Evolutionary conservation across 2,888 invertebrate genomes (phyloP), one percentile per base, ranked within the genome.

Genomic region (Parasteatoda lunata): DNA sequence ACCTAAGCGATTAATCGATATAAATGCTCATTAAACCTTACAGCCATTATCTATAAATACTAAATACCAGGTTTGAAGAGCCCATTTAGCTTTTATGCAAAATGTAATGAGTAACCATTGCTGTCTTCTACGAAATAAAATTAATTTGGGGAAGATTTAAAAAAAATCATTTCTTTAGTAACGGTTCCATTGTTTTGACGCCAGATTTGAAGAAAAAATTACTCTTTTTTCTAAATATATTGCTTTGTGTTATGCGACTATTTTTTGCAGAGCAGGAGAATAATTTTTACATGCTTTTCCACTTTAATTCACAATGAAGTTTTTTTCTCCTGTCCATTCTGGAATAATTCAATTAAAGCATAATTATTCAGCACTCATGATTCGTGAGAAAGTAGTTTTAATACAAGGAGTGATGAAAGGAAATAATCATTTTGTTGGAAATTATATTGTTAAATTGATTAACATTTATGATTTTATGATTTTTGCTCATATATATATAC

Each of bases 1-100:
- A 86, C 85, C 85, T 45, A 47, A 80, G 69, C 80, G 64, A 86
- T 80, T 80, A 71, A 80, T 80, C 80, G 80, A 86, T 80, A 80
- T 77, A 77, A 77, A 68, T 79, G 49, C 45, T 76, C 71, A 77
- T 76, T 84, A 77, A 85, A 68, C 64, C 76, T 75, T 49, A 45
- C 13, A 80, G 85, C 65, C 48, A 15, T 52, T 51, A 77, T 70
- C 78, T 11, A 86, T 86, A 80, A 80, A 77, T 76, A 85, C 85
- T 80, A 86, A 86, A 86, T 80, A 80, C 65, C 76, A 66, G 75
- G 65, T 86, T 66, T 66, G 71, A 77, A 76, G 72, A 76, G 72
- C 30, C 68, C 73, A 51, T 84, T 15, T 65, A 11, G 59, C 13
- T 76, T 80, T 86, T 81, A 80, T 86, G 77, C 80, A 80, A 68